Evolutionary conservation across 1,140 invertebrate species (phyloP), one percentile per base, ranked within the genome.

Genomic region (Procambarus virginalis): DNA sequence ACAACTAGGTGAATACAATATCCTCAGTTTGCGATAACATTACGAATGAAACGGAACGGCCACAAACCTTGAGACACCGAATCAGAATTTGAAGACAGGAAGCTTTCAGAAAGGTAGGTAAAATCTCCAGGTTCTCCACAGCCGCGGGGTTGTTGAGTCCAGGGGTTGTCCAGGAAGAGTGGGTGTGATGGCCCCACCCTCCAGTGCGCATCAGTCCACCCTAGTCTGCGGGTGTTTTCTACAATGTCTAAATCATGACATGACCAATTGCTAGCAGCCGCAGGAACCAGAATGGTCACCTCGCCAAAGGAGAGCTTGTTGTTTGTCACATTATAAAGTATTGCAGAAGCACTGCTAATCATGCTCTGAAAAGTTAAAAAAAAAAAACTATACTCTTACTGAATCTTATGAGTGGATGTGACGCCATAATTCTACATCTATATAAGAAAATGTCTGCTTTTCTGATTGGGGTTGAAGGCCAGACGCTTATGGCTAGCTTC

Each of bases 121-220:
- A 95, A 95, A 93, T 96, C 95, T 2, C 95, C 95, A 2, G 93
- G 93, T 90, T 94, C 93, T 8, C 95, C 95, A 92, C 95, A 96
- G 2, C 95, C 94, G 9, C 94, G 91, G 3, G 95, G 94, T 93
- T 96, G 95, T 90, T 95, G 94, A 0, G 95, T 95, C 94, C 94
- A 96, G 2, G 94, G 93, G 3, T 92, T 92, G 79, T 94, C 93
- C 1, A 95, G 94, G 92, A 95, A 94, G 14, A 94, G 93, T 0
- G 94, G 94, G 91, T 95, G 95, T 5, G 94, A 92, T 3, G 93
- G 93, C 6, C 94, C 94, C 3, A 96, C 92, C n/a, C 94, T 51
- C 20, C 88, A 14, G 48, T 86, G 80, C 4, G 86, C 86, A 17
- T 60, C 48, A 34, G 58, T 60, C 85, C 87, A 91, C 5, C 17